Evolutionary conservation across 1,140 invertebrate species (phyloP).

Genomic region (Eupristina koningsbergeri): DNA sequence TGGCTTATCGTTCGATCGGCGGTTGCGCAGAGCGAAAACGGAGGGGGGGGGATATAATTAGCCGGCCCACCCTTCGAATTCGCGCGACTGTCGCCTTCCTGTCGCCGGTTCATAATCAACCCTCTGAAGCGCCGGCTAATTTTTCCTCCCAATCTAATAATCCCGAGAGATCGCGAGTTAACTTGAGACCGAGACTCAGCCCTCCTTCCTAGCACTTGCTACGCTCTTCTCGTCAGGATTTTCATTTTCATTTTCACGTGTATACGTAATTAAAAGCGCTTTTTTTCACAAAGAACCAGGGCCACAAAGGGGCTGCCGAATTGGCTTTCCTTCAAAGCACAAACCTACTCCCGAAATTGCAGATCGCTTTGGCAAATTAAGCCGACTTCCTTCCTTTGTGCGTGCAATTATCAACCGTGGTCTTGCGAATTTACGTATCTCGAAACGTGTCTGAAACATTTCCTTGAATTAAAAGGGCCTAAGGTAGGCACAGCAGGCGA

Average conservation of each 20-base stretch:
- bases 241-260: neutral
- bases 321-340: neutral
- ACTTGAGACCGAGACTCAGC: no score
- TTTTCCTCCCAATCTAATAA: conserved; percentile 7
- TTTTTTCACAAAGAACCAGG: neutral
- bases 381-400: conserved; percentile 10
- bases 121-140: neutral
- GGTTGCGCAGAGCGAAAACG: no score
- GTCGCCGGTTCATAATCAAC: neutral
- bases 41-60: neutral
- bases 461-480: conserved; percentile 40
- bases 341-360: conserved; percentile 41
- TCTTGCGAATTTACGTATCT: neutral
- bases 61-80: neutral
- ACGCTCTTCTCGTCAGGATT: neutral
- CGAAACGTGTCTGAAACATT: neutral
- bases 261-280: conserved; percentile 14
- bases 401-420: conserved; percentile 24
- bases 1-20: neutral
- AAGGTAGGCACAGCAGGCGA: neutral
- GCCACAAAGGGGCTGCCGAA: conserved; percentile 1
- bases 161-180: neutral
- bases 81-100: neutral
- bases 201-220: no score
- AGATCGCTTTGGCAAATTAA: conserved; percentile 50